A percentile compares a stretch with the other conserved stretches of the same genome.
phyloP scores from a whole-genome alignment of 2,888 invertebrate genomes.

The Chaetoderma sp. region DNA sequence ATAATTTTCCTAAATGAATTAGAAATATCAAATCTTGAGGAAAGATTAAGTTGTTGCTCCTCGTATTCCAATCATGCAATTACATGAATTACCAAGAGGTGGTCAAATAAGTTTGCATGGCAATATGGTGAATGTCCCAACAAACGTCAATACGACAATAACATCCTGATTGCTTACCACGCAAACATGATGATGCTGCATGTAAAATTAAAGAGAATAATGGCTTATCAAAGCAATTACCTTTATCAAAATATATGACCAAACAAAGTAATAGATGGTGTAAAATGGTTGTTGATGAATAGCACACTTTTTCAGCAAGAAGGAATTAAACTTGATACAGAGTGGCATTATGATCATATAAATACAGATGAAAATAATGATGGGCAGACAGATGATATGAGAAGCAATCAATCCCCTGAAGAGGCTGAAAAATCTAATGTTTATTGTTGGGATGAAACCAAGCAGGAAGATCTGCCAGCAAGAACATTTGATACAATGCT shows the following conservation, averaged over 20 bases:
- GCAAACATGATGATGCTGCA: conserved; percentile 24
- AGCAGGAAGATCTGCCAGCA: too few species aligned
- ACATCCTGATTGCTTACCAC: conserved; percentile 19
- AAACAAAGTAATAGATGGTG: conserved; percentile 20
- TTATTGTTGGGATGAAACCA: too few species aligned
- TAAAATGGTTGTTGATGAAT: conserved; percentile 8
- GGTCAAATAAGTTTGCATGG: neutral
- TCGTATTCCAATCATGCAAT: conserved; percentile 63
- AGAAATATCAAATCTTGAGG: conserved; percentile 34
- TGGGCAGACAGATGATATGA: too few species aligned
- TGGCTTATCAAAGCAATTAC: conserved; percentile 33
- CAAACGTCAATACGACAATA: neutral
- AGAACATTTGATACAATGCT: too few species aligned
- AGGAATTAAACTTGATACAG: conserved; percentile 2
- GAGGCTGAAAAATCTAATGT: too few species aligned
- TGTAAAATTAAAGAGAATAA: conserved; percentile 28
- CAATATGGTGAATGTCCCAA: neutral
- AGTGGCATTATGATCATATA: too few species aligned
- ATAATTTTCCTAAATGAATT: conserved; percentile 28
- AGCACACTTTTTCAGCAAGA: conserved; percentile 24
- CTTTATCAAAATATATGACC: conserved; percentile 32
- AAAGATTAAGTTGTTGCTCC: conserved; percentile 64
- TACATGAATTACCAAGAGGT: conserved; percentile 40
- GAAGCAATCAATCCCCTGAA: too few species aligned
- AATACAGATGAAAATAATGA: too few species aligned